Base-by-base conservation (phyloP, 2,797 vertebrate species). In the Adelosebastes latens region DNA sequence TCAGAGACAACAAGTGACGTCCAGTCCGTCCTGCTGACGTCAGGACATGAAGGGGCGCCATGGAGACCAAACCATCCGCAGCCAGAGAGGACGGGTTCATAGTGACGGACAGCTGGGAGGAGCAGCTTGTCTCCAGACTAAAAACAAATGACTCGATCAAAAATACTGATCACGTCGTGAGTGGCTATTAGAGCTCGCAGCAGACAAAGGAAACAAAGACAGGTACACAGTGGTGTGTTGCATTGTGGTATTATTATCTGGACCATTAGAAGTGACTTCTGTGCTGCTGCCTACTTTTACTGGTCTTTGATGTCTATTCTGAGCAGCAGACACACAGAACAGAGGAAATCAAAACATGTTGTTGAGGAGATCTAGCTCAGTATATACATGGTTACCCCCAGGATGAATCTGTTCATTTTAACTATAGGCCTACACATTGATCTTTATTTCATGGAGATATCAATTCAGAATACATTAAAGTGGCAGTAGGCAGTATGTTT, bases 51-150 rank as follows among this genome's bases (percentile, higher is more conserved):
- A 69, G 75, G 62, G 86, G 82, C 80, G 77, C 92, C 93, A 94
- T 95, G 93, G 94, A 79, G 90, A 95, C 87, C 81, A 79, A 86
- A 78, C 78, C 80, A 80, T 86, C 81, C 69, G 55, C 71, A 77
- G 71, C 75, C 75, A 58, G 56, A 83, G 56, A 80, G 75, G 52
- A 86, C 7, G 58, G 61, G 81, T 79, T 55, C 31, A n/a, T 9
- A 61, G 25, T 27, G 81, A 84, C 9, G 34, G 75, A 65, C 80
- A 80, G 83, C 77, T 34, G 78, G 64, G 75, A n/a, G 68, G 56
- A 80, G 74, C 11, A 7, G 83, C 67, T 58, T 82, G 60, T 84
- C 85, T 82, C 74, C 79, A 88, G 80, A 77, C 85, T 25, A 8
- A 82, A 85, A 84, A 77, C 83, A 89, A 87, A 87, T 71, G 20